A percentile compares a stretch with the other conserved stretches of the same genome.
phyloP scores from a whole-genome alignment of 2,797 vertebrate species.

The Staurois parvus region DNA sequence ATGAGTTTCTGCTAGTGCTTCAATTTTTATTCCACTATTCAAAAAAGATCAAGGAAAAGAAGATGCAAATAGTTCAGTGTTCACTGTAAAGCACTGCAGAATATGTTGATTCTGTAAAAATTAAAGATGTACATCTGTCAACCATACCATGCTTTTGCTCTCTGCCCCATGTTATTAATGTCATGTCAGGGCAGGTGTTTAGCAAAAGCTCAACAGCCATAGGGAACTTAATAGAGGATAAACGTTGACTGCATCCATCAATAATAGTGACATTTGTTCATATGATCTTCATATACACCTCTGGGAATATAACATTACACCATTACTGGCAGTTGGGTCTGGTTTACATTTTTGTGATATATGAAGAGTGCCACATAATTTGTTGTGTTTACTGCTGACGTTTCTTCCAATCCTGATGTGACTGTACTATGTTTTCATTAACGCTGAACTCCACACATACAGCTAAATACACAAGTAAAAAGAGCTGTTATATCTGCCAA shows the following conservation, averaged over 20 bases:
- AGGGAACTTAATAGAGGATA: not conserved
- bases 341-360: constrained; percentile 29
- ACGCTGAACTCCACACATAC: not conserved
- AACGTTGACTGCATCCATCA: constrained; percentile 18
- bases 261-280: not conserved
- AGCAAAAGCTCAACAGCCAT: not conserved
- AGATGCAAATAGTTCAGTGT: not conserved
- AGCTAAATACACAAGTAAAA: not conserved
- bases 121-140: not conserved
- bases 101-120: not conserved
- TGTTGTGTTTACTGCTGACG: constrained; percentile 21
- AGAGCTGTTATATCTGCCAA: no score
- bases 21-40: no score
- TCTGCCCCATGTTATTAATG: not conserved
- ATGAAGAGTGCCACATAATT: not conserved
- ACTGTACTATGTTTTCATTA: constrained; percentile 1
- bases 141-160: not conserved
- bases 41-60: not conserved
- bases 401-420: not conserved
- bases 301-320: constrained; percentile 28
- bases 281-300: not conserved
- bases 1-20: no score
- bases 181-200: constrained; percentile 22
- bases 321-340: not conserved
- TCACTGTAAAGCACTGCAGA: not conserved